Evolutionary conservation across 2,113 vertebrate species (phyloP).

Genomic region (Mesitornis unicolor): DNA sequence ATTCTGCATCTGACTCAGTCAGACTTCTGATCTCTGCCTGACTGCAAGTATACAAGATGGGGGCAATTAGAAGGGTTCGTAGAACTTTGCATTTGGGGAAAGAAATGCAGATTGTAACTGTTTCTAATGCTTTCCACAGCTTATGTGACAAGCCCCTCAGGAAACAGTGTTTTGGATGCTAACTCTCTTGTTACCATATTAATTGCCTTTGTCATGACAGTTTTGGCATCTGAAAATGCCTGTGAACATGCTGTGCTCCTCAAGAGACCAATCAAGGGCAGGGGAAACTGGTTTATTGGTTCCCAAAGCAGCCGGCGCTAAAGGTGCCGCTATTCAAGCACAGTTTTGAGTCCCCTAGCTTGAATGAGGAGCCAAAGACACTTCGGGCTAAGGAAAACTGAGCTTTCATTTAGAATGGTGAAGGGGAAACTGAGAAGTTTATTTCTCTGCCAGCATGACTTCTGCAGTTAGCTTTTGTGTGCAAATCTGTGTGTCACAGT

Average conservation of each 20-base stretch:
- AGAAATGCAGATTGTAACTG: constrained; percentile 64
- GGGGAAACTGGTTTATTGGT: constrained; percentile 64
- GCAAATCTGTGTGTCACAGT: neutral
- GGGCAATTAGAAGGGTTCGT: constrained; percentile 30
- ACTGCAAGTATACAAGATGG: constrained; percentile 12
- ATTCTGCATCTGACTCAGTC: neutral
- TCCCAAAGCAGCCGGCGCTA: constrained; percentile 41
- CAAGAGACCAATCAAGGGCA: constrained; percentile 70
- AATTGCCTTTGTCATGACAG: constrained; percentile 81
- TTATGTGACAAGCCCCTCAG: constrained; percentile 77
- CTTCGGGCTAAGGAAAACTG: constrained; percentile 58
- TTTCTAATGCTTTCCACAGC: constrained; percentile 68
- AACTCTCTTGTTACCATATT: constrained; percentile 80
- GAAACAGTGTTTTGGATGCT: constrained; percentile 75
- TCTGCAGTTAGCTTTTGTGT: constrained; percentile 47
- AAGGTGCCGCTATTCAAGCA: constrained; percentile 59
- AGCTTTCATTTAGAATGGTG: constrained; percentile 25
- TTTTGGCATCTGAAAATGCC: constrained; percentile 76
- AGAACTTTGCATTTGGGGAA: constrained; percentile 52
- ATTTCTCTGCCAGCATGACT: constrained; percentile 36
- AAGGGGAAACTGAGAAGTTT: constrained; percentile 16
- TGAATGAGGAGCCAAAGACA: constrained; percentile 57
- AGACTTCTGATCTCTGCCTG: constrained; percentile 23
- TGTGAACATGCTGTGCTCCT: constrained; percentile 71
- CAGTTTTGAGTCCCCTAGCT: constrained; percentile 30